Base-by-base conservation (phyloP, 2,113 vertebrate genomes). In the Austrofundulus limnaeus region DNA sequence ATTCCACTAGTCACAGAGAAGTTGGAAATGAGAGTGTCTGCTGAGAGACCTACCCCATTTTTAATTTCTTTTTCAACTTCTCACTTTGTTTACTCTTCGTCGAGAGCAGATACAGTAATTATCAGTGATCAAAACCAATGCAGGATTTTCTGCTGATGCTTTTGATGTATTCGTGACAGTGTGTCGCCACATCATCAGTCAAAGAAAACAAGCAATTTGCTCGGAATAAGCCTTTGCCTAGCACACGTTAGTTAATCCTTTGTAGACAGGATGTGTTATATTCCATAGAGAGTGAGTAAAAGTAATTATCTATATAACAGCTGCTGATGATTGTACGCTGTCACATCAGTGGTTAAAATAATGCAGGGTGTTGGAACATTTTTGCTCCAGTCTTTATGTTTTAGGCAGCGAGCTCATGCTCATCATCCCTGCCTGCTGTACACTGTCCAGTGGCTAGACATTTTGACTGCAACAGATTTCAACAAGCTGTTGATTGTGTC, bases 401-500 rank as follows among this genome's bases (percentile, higher is more conserved):
- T 16, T 49, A 25, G 63, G 41, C 53, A 2, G 48, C 31, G 12
- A 52, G 61, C 70, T 23, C 41, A 14, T 38, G 49, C 53, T 70
- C 57, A 14, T 55, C 51, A 62, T 8, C 51, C 76, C 67, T 34
- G 64, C 65, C 58, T 75, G 80, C 85, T 80, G 66, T 69, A 71
- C 69, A 38, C 63, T 58, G 61, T 75, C 77, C 81, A 66, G 75
- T 77, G 75, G 79, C 70, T 15, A 82, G 51, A 81, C 82, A 64
- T 87, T 38, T 85, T 85, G 87, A 87, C 85, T 56, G 77, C 72
- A 71, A 85, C 90, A 92, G 89, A 91, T 91, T 91, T 90, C 77
- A 48, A 77, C 90, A 90, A 90, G 91, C 90, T 92, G 92, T 91
- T 73, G 77, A 67, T 81, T 77, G 70, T 71, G 23, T 85, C 86